Percentiles rank a stretch among this genome's conserved stretches.
These are phyloP conservation scores for Tetanocera ferruginea DNA, from an alignment of 2,888 invertebrate species.

Conservation along the genomic window DNA sequence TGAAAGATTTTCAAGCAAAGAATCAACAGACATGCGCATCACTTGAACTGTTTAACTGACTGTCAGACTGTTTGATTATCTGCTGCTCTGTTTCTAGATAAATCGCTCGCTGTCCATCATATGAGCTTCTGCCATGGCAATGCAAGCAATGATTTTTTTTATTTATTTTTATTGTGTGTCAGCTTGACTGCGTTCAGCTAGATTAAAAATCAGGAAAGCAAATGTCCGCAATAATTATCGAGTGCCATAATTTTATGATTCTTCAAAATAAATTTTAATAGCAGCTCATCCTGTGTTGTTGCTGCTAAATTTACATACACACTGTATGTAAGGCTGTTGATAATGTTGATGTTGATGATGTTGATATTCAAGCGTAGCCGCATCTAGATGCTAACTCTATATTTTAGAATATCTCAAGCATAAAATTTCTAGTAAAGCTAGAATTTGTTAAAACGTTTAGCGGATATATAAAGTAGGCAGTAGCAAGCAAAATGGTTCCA, in stretches of 20 bases:
- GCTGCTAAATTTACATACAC: too few relatives aligned
- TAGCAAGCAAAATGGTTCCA: too few relatives aligned
- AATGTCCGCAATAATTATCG: slow-evolving; percentile 15
- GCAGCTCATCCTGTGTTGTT: too few relatives aligned
- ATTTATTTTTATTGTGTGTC: background rate
- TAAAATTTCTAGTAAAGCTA: background rate
- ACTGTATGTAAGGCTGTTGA: background rate
- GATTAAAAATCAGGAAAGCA: background rate
- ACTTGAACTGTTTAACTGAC: background rate
- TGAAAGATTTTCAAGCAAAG: too few relatives aligned
- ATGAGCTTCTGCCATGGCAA: background rate
- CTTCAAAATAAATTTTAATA: too few relatives aligned
- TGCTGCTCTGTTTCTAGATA: background rate
- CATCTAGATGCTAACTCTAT: background rate
- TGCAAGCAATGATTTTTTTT: background rate
- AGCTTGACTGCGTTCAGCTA: background rate
- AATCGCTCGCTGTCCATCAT: background rate
- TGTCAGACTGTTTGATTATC: background rate
- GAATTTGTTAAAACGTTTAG: background rate
- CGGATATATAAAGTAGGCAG: background rate
- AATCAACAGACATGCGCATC: background rate
- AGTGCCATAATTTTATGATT: background rate
- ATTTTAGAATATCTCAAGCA: background rate
- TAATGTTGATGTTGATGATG: background rate
- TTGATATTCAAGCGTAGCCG: background rate